Evolutionary conservation across 37 sponge, comb jelly and placozoan species (phyloP).

Genomic region (Beroe forskalii): DNA sequence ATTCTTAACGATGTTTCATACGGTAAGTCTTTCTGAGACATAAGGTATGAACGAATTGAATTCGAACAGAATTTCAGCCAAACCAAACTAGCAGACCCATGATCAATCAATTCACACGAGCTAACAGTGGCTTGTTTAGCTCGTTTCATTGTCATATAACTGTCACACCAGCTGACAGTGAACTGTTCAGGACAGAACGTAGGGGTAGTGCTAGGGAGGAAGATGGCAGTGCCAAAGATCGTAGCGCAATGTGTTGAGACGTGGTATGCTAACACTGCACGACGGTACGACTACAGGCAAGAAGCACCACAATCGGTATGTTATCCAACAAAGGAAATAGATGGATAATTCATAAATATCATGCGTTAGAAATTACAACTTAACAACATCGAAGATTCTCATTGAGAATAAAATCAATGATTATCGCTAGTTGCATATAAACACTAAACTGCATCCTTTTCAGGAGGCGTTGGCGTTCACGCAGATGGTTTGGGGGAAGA

Average conservation of each 20-base stretch:
- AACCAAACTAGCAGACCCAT: too few relatives aligned
- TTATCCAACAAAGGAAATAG: neutral
- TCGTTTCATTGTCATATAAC: too few relatives aligned
- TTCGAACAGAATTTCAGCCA: too few relatives aligned
- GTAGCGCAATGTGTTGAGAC: neutral
- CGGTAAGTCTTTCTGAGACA: too few relatives aligned
- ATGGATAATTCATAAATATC: neutral
- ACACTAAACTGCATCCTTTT: too few relatives aligned
- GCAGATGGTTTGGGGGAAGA: slow-evolving; percentile 6
- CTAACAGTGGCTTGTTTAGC: too few relatives aligned
- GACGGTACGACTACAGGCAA: neutral
- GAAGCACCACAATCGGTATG: neutral
- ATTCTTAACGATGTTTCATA: neutral
- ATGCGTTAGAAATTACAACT: neutral
- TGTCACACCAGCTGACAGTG: too few relatives aligned
- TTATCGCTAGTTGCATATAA: too few relatives aligned
- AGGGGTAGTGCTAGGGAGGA: neutral
- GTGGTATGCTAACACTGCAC: neutral
- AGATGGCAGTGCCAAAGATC: neutral
- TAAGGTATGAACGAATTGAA: too few relatives aligned
- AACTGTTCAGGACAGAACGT: neutral
- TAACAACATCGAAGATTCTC: too few relatives aligned
- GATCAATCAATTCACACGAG: too few relatives aligned
- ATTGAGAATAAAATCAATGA: too few relatives aligned
- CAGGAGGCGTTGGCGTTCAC: slow-evolving; percentile 15